Conservation (phyloP, 2,797 vertebrate species). For the Sebastiscus tertius region DNA sequence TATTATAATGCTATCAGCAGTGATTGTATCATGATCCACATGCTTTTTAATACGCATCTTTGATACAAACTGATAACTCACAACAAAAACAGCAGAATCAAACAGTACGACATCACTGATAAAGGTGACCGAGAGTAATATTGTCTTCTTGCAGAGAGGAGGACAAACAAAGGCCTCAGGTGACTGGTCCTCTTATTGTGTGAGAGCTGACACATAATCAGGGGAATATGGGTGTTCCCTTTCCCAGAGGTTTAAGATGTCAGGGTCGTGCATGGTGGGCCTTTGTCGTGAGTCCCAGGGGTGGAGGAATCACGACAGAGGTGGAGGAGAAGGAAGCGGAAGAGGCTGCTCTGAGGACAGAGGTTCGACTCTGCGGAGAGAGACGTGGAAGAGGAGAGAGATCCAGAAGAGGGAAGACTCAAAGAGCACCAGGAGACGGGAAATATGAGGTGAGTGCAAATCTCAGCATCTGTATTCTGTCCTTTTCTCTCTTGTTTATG, state of each 20-base stretch:
- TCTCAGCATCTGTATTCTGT: not conserved
- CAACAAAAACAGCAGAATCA: not conserved
- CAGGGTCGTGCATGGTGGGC: conserved; percentile 54
- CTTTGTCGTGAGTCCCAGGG: conserved; percentile 64
- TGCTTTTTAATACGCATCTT: not conserved
- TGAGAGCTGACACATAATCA: conserved; percentile 65
- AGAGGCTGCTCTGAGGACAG: conserved; percentile 4
- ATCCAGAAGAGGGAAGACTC: conserved; percentile 16
- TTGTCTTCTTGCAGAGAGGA: conserved; percentile 36
- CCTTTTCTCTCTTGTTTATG: not conserved
- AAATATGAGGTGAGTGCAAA: conserved; percentile 79
- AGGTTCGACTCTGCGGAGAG: not conserved
- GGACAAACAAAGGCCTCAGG: conserved; percentile 64
- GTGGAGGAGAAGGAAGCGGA: conserved; percentile 22
- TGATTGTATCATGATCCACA: not conserved
- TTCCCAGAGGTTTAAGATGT: conserved; percentile 84
- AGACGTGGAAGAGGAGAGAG: conserved; percentile 16
- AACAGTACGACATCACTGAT: not conserved
- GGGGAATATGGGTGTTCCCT: conserved; percentile 82
- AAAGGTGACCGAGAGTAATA: conserved; percentile 14
- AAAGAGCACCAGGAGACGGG: conserved; percentile 22
- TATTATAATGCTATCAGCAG: not conserved
- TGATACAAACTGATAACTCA: not conserved
- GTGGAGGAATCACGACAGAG: conserved; percentile 36
- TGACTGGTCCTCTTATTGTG: conserved; percentile 63